Conservation (phyloP, 2,888 invertebrate genomes). For the Dioctria linearis region DNA sequence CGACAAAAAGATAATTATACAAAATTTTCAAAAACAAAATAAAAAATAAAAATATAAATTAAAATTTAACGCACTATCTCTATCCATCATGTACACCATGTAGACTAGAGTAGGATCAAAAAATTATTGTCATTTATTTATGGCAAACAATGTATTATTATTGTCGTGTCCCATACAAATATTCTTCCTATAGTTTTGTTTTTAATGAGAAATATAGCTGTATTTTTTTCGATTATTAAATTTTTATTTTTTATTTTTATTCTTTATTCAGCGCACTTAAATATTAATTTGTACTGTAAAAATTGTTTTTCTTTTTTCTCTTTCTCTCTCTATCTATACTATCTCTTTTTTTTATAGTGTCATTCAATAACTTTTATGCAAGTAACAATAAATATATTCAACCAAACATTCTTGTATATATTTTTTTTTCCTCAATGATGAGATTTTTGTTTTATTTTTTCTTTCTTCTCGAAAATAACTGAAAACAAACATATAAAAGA, state of each 20-base stretch:
- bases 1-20: slow-evolving; percentile 6
- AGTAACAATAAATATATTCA: slow-evolving; percentile 34
- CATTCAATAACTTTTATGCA: slow-evolving; percentile 1
- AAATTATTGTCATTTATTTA: slow-evolving; percentile 49
- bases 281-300: slow-evolving; percentile 54
- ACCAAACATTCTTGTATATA: background rate
- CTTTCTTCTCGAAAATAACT: background rate
- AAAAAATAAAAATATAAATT: background rate
- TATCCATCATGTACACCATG: slow-evolving; percentile 1
- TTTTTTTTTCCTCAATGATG: background rate
- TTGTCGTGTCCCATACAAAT: slow-evolving; percentile 10
- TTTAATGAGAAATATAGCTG: background rate
- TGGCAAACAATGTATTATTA: slow-evolving; percentile 45
- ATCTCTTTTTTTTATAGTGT: background rate
- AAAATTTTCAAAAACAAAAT: slow-evolving; percentile 10
- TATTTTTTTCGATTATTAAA: slow-evolving; percentile 8
- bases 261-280: slow-evolving; percentile 41
- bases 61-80: background rate
- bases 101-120: background rate
- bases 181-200: background rate
- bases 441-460: background rate
- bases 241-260: slow-evolving; percentile 26
- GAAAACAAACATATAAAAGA: background rate
- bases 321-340: background rate
- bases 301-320: slow-evolving; percentile 21